Conservation (phyloP, 2,888 invertebrate species). For the Microctonus aethiopoides region DNA sequence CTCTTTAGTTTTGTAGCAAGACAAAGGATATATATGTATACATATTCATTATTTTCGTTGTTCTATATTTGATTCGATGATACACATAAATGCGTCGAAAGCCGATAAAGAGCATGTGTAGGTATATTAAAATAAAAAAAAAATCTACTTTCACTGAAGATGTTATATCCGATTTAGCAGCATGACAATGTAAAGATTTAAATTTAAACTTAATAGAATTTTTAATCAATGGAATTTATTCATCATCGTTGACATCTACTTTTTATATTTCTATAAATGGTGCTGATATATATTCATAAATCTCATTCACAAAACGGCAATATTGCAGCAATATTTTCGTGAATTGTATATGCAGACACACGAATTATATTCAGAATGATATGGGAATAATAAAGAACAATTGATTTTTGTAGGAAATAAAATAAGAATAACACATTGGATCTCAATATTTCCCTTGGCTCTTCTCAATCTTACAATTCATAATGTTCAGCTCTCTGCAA, state of each 20-base stretch:
- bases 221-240: not conserved
- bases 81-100: not conserved
- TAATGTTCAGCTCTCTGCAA: not conserved
- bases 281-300: not conserved
- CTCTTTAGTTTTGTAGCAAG: not conserved
- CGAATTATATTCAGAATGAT: not conserved
- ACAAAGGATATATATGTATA: not conserved
- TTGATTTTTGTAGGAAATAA: not conserved
- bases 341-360: not conserved
- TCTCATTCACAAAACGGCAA: not conserved
- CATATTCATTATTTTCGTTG: not conserved
- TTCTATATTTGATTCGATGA: not conserved
- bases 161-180: not conserved
- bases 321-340: not conserved
- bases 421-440: not conserved
- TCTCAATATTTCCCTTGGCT: not conserved
- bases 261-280: not conserved
- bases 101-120: not conserved
- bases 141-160: not conserved
- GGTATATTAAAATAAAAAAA: not conserved
- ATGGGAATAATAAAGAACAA: not conserved
- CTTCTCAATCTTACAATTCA: not conserved
- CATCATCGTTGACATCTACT: not conserved
- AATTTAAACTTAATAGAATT: not conserved
- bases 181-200: not conserved